Evolutionary conservation across 1,140 invertebrate genomes (phyloP), one percentile per base, ranked within the genome.

Genomic region (Cheumatopsyche charites): DNA sequence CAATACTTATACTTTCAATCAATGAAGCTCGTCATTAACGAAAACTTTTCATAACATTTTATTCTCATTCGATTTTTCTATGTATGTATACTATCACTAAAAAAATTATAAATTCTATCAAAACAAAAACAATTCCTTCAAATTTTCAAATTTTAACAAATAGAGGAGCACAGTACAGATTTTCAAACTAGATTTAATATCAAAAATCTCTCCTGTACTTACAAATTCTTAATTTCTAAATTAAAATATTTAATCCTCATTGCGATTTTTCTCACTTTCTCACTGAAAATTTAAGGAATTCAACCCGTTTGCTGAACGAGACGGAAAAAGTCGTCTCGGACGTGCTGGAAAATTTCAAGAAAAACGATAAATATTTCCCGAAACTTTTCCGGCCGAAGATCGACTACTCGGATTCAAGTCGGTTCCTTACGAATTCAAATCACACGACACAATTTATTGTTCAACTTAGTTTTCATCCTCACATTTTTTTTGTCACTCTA

Each of bases 371-470:
- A 55, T 68, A 47, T 68, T 68, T 29, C 55, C 66, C 66, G 45
- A 68, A 68, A 68, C 26, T 55, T 26, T 68, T 68, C 49, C 42
- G 66, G 15, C 66, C 66, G 13, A 55, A 41, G 29, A 63, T 63
- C 42, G 62, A 42, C 21, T n/a, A 13, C 55, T 3, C 23, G 55
- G 19, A 58, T 58, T 23, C 23, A 23, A 19, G 21, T 26, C 21
- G 21, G 55, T 58, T 17, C 19, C 15, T 52, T 52, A 5, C 47
- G 47, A 52, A 58, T 58, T 58, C 55, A 58, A 58, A 58, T 58
- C 55, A 58, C 55, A 58, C 55, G 55, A 58, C 55, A 25, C 55
- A 58, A 58, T 58, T 58, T 58, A 58, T 58, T 58, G 55, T 58
- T 9, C 55, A 58, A 58, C 21, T 58, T 58, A 19, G 23, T 17